Base-by-base conservation (phyloP, 2,113 vertebrate genomes). In the Gadus chalcogrammus region DNA sequence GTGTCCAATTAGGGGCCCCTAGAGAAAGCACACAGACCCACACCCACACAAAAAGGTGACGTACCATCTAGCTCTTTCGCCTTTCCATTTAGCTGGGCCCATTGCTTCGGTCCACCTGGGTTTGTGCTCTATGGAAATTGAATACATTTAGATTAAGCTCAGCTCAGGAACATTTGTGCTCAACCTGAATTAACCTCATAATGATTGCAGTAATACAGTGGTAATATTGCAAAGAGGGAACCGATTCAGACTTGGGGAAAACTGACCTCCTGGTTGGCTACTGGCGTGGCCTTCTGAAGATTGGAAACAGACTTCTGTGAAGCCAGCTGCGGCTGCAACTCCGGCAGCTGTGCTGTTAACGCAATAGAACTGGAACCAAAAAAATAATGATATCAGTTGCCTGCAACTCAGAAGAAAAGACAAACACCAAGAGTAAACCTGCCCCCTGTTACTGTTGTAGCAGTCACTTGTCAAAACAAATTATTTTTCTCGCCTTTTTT, bases 81-180 rank as follows among this genome's bases (percentile, higher is more conserved):
- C 95, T 95, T 99, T 97, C 95, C 96, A 94, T 97, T 99, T 95
- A 97, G 94, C 94, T 97, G 97, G 94, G 97, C 96, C 97, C 97
- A 99, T 97, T 97, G 98, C 92, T 97, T 99, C 98, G 94, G 95
- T 95, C 97, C 97, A 96, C 94, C 94, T 95, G 93, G 94, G 95
- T 90, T 96, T 95, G 95, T 95, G 92, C 88, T 97, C 97, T 99
- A 87, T 17, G 82, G 87, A 85, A 71, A 68, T 6, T 22, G 56
- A 68, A 27, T 15, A 78, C 74, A 60, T 17, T 13, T 67, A 20
- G 3, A n/a, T 70, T 28, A 79, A 48, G 4, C 3, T 35, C 31
- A 35, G 31, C 31, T 35, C 31, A 35, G 4, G 6, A 35, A 35
- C 31, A 3, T 4, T 48, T 9, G 8, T 1, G 42, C 42, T 48